Percentiles rank a stretch among this genome's conserved stretches.
phyloP scores from a whole-genome alignment of 2,888 invertebrate species.

The Schrankia costaestrigalis region DNA sequence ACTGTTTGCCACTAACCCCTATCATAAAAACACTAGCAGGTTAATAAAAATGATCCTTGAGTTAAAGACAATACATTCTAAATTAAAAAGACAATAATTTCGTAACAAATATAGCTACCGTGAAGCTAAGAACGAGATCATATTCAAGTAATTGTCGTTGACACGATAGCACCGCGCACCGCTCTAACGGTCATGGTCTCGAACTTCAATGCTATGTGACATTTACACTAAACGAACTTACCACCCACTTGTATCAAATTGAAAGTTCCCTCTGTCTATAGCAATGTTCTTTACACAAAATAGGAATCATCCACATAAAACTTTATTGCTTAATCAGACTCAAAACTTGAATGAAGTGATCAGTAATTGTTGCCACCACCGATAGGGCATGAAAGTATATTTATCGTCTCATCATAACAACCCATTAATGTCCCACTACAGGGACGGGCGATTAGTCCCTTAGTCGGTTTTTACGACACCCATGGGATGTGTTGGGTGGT shows the following conservation, averaged over 20 bases:
- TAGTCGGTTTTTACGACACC: too few species aligned
- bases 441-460: too few species aligned
- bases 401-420: too few species aligned
- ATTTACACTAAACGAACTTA: slow-evolving; percentile 42
- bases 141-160: slow-evolving; percentile 40
- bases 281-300: slow-evolving; percentile 22
- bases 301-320: slow-evolving; percentile 11
- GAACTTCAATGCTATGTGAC: slow-evolving; percentile 53
- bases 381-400: too few species aligned
- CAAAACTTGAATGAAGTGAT: too few species aligned
- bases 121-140: slow-evolving; percentile 39
- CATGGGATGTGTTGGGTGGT: too few species aligned
- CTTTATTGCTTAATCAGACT: too few species aligned
- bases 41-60: slow-evolving; percentile 6
- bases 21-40: too few species aligned
- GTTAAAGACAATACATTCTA: slow-evolving; percentile 3
- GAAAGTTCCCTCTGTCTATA: slow-evolving; percentile 25
- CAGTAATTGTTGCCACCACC: too few species aligned
- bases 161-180: slow-evolving; percentile 48
- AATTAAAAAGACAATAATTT: slow-evolving; percentile 16
- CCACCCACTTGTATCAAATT: slow-evolving; percentile 31
- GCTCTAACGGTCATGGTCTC: slow-evolving; percentile 55
- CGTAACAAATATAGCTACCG: slow-evolving; percentile 8
- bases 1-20: too few species aligned
- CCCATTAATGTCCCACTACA: too few species aligned